Percentiles rank a stretch among this genome's conserved stretches.
phyloP scores from a whole-genome alignment of 2,797 vertebrate species.

The Phyllotis vaccarum region DNA sequence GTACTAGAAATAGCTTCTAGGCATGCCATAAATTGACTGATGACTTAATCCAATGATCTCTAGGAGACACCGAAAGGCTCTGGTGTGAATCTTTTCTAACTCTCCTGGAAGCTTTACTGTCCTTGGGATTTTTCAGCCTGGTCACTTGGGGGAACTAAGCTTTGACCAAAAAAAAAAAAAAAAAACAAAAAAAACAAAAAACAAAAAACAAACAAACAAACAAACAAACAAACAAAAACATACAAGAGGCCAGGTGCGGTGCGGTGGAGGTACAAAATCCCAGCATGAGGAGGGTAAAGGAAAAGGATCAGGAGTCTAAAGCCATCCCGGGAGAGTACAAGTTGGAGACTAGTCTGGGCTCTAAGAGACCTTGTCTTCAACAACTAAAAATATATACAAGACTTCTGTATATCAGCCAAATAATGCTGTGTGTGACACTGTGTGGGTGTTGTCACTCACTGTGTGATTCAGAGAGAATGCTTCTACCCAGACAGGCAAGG shows the following conservation, averaged over 20 bases:
- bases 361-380: background rate
- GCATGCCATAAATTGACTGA: slow-evolving; percentile 64
- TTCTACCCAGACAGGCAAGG: slow-evolving; percentile 2
- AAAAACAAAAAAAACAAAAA: too few relatives aligned
- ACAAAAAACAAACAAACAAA: too few relatives aligned
- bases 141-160: background rate
- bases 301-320: background rate
- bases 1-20: slow-evolving; percentile 79
- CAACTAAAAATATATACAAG: background rate
- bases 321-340: background rate
- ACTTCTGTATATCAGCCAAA: background rate
- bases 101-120: background rate
- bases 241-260: background rate
- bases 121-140: background rate
- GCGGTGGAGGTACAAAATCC: too few relatives aligned
- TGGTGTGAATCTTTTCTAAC: slow-evolving; percentile 3
- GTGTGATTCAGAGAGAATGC: background rate
- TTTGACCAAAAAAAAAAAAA: too few relatives aligned
- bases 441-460: background rate
- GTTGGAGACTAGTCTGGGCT: background rate
- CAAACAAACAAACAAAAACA: too few relatives aligned
- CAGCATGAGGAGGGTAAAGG: background rate
- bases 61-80: slow-evolving; percentile 55
- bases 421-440: background rate
- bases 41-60: slow-evolving; percentile 63